phyloP scores from a whole-genome alignment of 23 tunicate genomes.

The Phallusia fumigata region DNA sequence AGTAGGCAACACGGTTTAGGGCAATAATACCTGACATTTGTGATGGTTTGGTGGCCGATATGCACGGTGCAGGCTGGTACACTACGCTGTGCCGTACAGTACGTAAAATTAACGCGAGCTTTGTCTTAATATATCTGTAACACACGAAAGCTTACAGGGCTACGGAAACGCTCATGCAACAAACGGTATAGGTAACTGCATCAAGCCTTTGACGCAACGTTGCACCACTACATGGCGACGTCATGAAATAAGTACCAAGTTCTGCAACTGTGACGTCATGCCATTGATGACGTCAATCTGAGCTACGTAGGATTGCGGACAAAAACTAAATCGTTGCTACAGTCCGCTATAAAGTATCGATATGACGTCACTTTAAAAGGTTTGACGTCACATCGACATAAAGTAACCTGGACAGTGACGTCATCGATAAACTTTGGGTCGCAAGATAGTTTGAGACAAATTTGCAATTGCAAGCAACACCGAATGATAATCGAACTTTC shows the following conservation, averaged over 20 bases:
- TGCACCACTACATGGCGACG: neutral
- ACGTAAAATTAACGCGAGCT: no score
- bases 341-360: neutral
- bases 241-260: neutral
- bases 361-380: neutral
- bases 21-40: no score
- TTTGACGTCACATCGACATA: no score
- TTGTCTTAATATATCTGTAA: no score
- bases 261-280: neutral
- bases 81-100: no score
- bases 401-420: no score
- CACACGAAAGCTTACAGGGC: no score
- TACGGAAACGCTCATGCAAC: neutral
- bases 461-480: neutral
- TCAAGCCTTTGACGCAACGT: neutral
- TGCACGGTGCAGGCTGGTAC: no score
- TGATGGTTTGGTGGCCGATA: no score
- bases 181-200: neutral
- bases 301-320: neutral
- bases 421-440: no score
- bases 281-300: conserved; percentile 1
- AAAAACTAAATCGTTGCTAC: neutral
- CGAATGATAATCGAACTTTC: neutral
- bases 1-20: no score
- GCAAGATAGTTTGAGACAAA: no score